Base-by-base conservation (phyloP, 2,113 vertebrate genomes). In the Cervus canadensis region DNA sequence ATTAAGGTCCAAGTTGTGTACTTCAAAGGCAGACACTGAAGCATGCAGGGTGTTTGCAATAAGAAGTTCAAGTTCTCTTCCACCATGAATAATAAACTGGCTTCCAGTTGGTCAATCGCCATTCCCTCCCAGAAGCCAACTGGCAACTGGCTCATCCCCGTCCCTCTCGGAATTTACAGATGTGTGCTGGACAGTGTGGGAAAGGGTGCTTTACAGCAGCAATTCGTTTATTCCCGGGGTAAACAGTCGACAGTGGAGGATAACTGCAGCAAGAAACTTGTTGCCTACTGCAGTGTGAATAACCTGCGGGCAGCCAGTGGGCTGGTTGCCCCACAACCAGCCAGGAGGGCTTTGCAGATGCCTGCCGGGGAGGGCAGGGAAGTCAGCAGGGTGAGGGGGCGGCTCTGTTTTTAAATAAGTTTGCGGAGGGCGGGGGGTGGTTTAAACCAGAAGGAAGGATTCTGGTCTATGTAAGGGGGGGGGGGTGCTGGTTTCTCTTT, bases 151-250 rank as follows among this genome's bases (percentile, higher is more conserved):
- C 87, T 97, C 84, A 87, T 36, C 11, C 56, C 82, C 0, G 2
- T 82, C 94, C 64, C 97, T 98, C 97, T 98, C 97, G 62, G 87
- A 92, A 96, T 98, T 98, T 96, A 86, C 95, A 97, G 91, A 95
- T 96, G 96, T 97, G 89, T 98, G 92, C 97, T 92, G 96, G 97
- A 92, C 60, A 97, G 81, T 92, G 50, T 93, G 97, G 97, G 97
- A 97, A 96, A 97, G 85, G 76, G 97, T 97, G 62, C 96, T 98
- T 98, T 97, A 98, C 90, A 89, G 97, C 92, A 97, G 95, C 97
- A 97, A 48, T 93, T 98, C 92, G 96, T 98, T 99, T 98, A 98
- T 98, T 98, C 97, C 96, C 96, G 98, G 98, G 98, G 97, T 98
- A 98, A 98, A 98, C 97, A 98, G 98, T 97, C 98, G 98, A 93